phyloP scores from a whole-genome alignment of 1,140 invertebrate species.

The Parapsyche elsis region DNA sequence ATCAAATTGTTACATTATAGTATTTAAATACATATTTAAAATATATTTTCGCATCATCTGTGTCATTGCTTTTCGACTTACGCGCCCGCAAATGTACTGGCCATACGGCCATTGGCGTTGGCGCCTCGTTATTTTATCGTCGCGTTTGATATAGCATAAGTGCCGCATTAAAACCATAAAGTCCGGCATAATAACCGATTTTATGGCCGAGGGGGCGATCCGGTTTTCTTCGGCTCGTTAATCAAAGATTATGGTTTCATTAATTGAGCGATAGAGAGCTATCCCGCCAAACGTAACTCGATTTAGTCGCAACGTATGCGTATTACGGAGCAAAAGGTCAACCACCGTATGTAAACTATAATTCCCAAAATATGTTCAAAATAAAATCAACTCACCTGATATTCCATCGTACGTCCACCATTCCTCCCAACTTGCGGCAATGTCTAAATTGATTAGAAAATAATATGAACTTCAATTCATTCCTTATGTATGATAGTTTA shows the following conservation, averaged over 20 bases:
- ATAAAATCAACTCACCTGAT: slow-evolving; percentile 76
- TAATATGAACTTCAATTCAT: background rate
- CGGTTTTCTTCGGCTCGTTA: slow-evolving; percentile 47
- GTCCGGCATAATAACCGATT: slow-evolving; percentile 39
- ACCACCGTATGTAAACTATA: background rate
- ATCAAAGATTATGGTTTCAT: slow-evolving; percentile 50
- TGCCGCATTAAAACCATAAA: slow-evolving; percentile 40
- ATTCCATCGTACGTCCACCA: slow-evolving; percentile 96
- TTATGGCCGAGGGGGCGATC: slow-evolving; percentile 38
- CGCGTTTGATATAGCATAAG: slow-evolving; percentile 24
- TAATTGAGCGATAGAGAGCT: slow-evolving; percentile 43
- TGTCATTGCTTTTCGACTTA: too few species aligned
- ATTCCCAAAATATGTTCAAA: background rate
- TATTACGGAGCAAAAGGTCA: background rate
- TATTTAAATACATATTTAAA: too few species aligned
- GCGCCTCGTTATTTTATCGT: slow-evolving; percentile 25
- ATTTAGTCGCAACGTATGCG: slow-evolving; percentile 1
- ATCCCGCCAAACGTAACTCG: background rate
- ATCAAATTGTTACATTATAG: slow-evolving; percentile 36
- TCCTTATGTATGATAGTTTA: slow-evolving; percentile 3
- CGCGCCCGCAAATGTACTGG: too few species aligned
- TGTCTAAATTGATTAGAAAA: slow-evolving; percentile 67
- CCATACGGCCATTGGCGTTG: too few species aligned
- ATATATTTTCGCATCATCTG: too few species aligned
- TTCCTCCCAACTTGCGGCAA: slow-evolving; percentile 86